These are phyloP conservation scores for Orcinus orca DNA, from an alignment of 2,113 vertebrate genomes.

Conservation along the genomic window DNA sequence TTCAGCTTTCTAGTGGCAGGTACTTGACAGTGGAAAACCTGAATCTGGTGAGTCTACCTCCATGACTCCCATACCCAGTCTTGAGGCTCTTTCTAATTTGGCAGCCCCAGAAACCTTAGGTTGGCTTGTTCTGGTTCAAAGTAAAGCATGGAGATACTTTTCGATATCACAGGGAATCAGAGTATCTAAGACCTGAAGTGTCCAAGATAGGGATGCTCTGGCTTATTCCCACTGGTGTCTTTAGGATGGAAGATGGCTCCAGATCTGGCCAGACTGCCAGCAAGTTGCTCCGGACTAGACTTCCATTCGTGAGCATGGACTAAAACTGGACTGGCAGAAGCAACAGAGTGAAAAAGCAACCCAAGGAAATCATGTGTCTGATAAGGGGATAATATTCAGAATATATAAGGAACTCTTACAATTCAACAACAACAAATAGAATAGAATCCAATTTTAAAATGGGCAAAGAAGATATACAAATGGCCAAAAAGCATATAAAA, in stretches of 20 bases:
- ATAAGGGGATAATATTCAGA: background rate
- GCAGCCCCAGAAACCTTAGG: background rate
- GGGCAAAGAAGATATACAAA: background rate
- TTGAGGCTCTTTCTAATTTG: background rate
- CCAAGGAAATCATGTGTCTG: background rate
- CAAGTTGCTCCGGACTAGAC: background rate
- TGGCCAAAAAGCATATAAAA: background rate
- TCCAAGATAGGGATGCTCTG: background rate
- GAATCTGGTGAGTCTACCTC: background rate
- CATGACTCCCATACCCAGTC: background rate
- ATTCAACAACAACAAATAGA: background rate
- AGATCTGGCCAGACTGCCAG: background rate
- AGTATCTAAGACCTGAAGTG: background rate
- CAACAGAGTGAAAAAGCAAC: background rate
- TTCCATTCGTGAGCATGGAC: background rate
- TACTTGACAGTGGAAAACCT: background rate
- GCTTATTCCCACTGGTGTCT: background rate
- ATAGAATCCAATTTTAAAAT: background rate
- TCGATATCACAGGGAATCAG: background rate
- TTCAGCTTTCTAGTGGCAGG: background rate
- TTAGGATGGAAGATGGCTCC: constrained; percentile 2
- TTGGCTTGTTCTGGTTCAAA: background rate
- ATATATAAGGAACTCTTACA: background rate
- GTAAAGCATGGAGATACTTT: background rate
- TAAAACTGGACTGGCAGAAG: background rate